Conservation (phyloP, 2,113 vertebrate species). For the Clinocottus analis region DNA sequence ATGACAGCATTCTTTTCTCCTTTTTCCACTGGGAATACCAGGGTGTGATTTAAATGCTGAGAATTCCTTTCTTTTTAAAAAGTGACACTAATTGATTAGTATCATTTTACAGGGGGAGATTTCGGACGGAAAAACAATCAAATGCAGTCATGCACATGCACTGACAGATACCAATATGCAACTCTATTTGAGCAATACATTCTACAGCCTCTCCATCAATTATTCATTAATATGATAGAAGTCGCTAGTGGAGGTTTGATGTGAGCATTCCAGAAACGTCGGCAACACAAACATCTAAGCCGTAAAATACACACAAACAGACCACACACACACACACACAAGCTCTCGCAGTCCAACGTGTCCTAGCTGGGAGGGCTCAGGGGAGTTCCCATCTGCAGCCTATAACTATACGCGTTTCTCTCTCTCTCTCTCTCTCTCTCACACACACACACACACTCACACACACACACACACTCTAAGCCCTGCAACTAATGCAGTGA, state of each 20-base stretch:
- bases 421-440: no score
- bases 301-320: neutral
- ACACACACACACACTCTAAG: neutral
- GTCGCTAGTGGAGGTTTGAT: slow-evolving; percentile 33
- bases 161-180: neutral
- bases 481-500: slow-evolving; percentile 55
- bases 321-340: neutral
- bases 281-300: slow-evolving; percentile 13
- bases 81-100: slow-evolving; percentile 59
- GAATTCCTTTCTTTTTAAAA: neutral
- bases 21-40: slow-evolving; percentile 46
- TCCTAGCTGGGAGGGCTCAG: neutral
- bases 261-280: slow-evolving; percentile 46
- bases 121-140: slow-evolving; percentile 8
- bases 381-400: no score
- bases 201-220: slow-evolving; percentile 46
- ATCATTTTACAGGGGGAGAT: slow-evolving; percentile 20
- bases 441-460: no score
- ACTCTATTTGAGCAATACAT: slow-evolving; percentile 5
- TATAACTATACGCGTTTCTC: no score
- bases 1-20: slow-evolving; percentile 66
- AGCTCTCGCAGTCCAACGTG: neutral
- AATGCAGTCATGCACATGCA: neutral
- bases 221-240: slow-evolving; percentile 55
- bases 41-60: slow-evolving; percentile 30